A percentile compares a stretch with the other conserved stretches of the same genome.
Conservation (phyloP, 2,113 vertebrate genomes). For the Lota lota region DNA sequence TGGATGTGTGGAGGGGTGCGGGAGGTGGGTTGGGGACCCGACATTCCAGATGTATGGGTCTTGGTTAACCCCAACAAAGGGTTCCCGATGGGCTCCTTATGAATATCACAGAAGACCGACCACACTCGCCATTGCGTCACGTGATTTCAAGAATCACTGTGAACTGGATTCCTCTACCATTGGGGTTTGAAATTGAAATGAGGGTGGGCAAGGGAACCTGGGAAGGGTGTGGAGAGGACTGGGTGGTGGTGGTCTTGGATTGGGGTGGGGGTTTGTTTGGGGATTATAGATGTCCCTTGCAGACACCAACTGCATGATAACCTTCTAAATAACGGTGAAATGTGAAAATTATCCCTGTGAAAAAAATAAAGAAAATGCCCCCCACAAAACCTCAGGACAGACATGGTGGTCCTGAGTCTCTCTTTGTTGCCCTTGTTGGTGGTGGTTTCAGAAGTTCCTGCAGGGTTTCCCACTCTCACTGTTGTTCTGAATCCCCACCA, state of each 20-base stretch:
- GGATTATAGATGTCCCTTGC: constrained; percentile 22
- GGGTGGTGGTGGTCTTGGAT: constrained; percentile 16
- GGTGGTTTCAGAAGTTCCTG: constrained; percentile 17
- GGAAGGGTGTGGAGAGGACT: constrained; percentile 22
- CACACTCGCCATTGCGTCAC: constrained; percentile 44
- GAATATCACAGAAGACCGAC: constrained; percentile 45
- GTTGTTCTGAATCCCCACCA: constrained; percentile 32
- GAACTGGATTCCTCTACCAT: neutral
- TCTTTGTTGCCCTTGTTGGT: constrained; percentile 29
- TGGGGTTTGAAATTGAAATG: constrained; percentile 53
- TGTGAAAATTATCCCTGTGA: constrained; percentile 5
- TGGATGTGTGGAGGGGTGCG: neutral
- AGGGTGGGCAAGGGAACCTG: constrained; percentile 20
- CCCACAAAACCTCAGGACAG: constrained; percentile 41
- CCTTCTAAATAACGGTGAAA: constrained; percentile 39
- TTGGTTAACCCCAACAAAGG: constrained; percentile 15
- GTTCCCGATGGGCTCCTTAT: neutral
- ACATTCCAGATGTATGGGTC: constrained; percentile 48
- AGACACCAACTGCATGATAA: constrained; percentile 27
- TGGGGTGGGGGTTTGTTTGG: constrained; percentile 3
- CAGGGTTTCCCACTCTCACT: constrained; percentile 29
- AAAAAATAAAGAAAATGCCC: constrained; percentile 11
- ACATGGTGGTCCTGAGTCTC: constrained; percentile 35
- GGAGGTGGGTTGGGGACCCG: constrained; percentile 1
- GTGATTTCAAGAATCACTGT: constrained; percentile 26